Percentiles rank a stretch among this genome's conserved stretches.
phyloP scores from a whole-genome alignment of 37 sponge, comb jelly and placozoan genomes.

The Ephydatia muelleri region DNA sequence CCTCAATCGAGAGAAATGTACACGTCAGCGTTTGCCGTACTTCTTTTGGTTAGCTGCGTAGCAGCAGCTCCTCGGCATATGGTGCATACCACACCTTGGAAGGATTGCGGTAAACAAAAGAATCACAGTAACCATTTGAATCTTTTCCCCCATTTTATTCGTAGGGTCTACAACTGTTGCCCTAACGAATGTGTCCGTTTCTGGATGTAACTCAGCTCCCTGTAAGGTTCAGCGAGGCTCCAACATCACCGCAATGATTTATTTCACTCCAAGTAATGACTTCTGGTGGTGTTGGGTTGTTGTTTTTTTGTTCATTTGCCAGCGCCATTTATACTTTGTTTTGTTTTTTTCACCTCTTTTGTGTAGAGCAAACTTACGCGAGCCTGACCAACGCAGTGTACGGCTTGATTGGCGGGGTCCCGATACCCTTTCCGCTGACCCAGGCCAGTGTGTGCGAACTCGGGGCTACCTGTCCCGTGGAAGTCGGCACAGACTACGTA shows the following conservation, averaged over 20 bases:
- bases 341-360: not conserved
- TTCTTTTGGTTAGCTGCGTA: not conserved
- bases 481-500: not conserved
- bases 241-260: constrained; percentile 15
- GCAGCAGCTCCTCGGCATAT: not conserved
- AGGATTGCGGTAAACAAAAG: not conserved
- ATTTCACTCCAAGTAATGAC: constrained; percentile 22
- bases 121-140: not conserved
- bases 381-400: constrained; percentile 8
- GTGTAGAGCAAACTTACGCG: not conserved
- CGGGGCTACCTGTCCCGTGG: constrained; percentile 27
- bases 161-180: not conserved
- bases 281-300: too few species aligned
- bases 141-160: too few species aligned
- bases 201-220: constrained; percentile 19
- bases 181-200: constrained; percentile 13
- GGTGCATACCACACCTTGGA: not conserved
- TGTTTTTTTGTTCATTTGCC: too few species aligned
- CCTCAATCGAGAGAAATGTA: not conserved
- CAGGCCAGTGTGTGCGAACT: constrained; percentile 16
- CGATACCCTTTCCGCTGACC: constrained; percentile 3
- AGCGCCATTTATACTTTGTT: too few species aligned
- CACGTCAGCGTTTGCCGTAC: not conserved
- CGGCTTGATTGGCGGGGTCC: constrained; percentile 18
- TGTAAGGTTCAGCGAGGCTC: constrained; percentile 26